Percentiles rank a stretch among this genome's conserved stretches.
Conservation (phyloP, 1,140 invertebrate species). For the Goniozus legneri region DNA sequence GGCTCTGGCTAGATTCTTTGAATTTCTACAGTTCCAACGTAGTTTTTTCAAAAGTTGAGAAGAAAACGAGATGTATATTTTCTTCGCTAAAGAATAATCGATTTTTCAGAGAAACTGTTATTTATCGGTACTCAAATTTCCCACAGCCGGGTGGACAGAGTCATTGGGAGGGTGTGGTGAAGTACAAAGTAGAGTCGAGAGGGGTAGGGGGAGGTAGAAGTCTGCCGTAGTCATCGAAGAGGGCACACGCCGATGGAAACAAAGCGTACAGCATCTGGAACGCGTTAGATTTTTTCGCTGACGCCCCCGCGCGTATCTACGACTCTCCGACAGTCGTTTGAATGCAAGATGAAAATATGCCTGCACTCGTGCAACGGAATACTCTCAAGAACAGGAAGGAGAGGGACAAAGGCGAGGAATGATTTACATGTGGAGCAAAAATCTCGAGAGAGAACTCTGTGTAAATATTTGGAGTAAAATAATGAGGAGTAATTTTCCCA, state of each 20-base stretch:
- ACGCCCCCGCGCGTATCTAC: constrained; percentile 15
- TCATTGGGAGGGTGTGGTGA: neutral
- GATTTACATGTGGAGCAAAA: too few species aligned
- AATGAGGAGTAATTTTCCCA: too few species aligned
- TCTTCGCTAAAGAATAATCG: too few species aligned
- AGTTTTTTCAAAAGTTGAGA: too few species aligned
- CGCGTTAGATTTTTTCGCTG: constrained; percentile 43
- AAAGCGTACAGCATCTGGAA: constrained; percentile 51
- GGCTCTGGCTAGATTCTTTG: too few species aligned
- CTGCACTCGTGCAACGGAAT: constrained; percentile 12
- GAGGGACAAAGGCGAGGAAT: constrained; percentile 1
- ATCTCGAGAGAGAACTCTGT: too few species aligned
- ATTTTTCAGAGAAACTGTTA: neutral
- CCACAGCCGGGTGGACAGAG: neutral
- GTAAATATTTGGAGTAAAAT: too few species aligned
- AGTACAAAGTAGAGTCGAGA: constrained; percentile 2
- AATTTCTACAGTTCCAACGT: too few species aligned
- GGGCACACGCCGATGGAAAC: constrained; percentile 39
- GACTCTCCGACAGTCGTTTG: too few species aligned
- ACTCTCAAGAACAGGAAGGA: constrained; percentile 4
- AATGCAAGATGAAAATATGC: too few species aligned
- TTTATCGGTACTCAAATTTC: neutral
- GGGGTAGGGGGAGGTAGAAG: constrained; percentile 3
- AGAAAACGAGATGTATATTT: too few species aligned
- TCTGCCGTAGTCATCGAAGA: constrained; percentile 19